Percentiles rank a stretch among this genome's conserved stretches.
These are phyloP conservation scores for Conus canariensis DNA, from an alignment of 2,888 invertebrate species.

Conservation along the genomic window DNA sequence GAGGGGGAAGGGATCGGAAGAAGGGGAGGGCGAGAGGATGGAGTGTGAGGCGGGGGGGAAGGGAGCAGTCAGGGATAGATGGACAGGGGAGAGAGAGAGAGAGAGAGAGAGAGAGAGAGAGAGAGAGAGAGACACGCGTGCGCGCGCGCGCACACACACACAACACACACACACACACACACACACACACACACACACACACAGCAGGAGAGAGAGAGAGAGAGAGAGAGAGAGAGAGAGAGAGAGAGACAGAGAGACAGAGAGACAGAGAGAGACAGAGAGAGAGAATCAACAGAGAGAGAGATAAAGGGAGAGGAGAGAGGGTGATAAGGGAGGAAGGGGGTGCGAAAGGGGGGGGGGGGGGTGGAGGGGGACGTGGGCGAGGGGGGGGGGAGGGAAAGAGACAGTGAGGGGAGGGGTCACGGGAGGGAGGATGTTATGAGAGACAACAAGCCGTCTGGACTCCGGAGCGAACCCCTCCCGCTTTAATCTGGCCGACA, in stretches of 20 bases:
- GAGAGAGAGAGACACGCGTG: neutral
- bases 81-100: too few species aligned
- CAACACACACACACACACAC: neutral
- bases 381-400: too few species aligned
- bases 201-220: neutral
- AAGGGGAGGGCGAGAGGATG: neutral
- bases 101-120: neutral
- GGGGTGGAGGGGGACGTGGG: too few species aligned
- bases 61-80: too few species aligned
- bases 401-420: too few species aligned
- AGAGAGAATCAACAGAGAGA: neutral
- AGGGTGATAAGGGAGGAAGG: neutral
- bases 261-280: neutral
- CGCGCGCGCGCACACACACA: too few species aligned
- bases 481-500: conserved; percentile 32
- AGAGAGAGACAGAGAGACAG: neutral
- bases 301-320: neutral
- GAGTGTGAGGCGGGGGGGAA: neutral
- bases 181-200: neutral
- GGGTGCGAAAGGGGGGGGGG: too few species aligned
- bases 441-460: conserved; percentile 20
- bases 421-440: neutral
- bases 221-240: neutral
- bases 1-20: neutral
- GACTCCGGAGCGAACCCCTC: neutral